Base-by-base conservation (phyloP, 2,113 vertebrate genomes). In the Hippocampus guttulatus region DNA sequence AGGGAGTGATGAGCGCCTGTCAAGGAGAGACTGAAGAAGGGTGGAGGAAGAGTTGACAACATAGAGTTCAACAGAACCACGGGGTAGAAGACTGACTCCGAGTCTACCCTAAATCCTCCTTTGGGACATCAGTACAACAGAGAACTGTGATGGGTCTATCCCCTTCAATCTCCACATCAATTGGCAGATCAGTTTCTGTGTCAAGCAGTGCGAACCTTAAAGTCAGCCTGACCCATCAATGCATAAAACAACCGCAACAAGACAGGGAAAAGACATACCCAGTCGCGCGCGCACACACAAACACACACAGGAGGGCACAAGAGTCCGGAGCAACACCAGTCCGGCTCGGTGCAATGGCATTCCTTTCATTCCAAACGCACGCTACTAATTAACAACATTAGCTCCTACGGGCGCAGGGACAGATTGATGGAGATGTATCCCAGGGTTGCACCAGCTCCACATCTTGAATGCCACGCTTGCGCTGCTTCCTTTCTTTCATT, bases 331-430 rank as follows among this genome's bases (percentile, higher is more conserved):
- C 81, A 73, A 79, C 70, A 71, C 70, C 74, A 51, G 78, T 88
- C 54, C 69, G 70, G 75, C 81, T 84, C 71, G 3, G 62, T 9
- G 70, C 78, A 75, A 49, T 58, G 67, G 66, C 89, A 90, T 89
- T 89, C 86, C 78, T 81, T 70, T 83, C 89, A 89, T 90, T 90
- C 89, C 87, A 85, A 74, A 76, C 73, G 72, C 83, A 85, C 76
- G 71, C 77, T 76, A 75, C 81, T 86, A 77, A 88, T 89, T 83
- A 88, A 84, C 78, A 51, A 81, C 84, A 79, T 85, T 75, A 82
- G 68, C 81, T 83, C 81, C 80, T 69, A 70, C 62, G 74, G 82
- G 76, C 75, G 64, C 65, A 75, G 74, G 51, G 57, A 43, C 54
- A 64, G 60, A 82, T 30, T 84, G 87, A 88, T 87, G 85, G 81